These are phyloP conservation scores for Pterophyllum scalare DNA, from an alignment of 2,113 vertebrate species.

Conservation along the genomic window DNA sequence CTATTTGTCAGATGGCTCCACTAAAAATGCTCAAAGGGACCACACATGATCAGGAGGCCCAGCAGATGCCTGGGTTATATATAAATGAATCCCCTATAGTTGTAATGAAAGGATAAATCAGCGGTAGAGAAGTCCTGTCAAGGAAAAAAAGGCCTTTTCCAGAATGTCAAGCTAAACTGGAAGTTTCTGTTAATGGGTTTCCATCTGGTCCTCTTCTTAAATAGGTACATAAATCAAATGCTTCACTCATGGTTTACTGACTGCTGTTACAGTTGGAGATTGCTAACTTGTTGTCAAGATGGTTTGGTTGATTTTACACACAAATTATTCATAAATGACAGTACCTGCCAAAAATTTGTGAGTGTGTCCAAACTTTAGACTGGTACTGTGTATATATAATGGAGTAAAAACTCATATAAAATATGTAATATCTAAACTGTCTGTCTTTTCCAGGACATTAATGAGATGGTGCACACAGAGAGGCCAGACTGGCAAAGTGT, in stretches of 20 bases:
- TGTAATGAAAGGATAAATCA: background rate
- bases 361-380: too few relatives aligned
- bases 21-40: background rate
- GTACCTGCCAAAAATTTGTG: too few relatives aligned
- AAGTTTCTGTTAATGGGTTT: background rate
- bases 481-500: conserved; percentile 96
- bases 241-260: background rate
- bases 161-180: background rate
- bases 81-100: background rate
- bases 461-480: conserved; percentile 95
- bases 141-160: background rate
- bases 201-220: background rate
- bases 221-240: background rate
- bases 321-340: background rate
- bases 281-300: background rate
- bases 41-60: background rate
- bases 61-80: background rate
- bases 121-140: background rate
- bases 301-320: background rate
- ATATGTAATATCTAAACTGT: background rate
- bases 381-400: background rate
- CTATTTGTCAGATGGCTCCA: background rate
- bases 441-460: conserved; percentile 86
- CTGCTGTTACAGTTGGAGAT: background rate
- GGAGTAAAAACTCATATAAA: background rate